phyloP scores from a whole-genome alignment of 2,113 vertebrate species.

The Brachyistius frenatus region DNA sequence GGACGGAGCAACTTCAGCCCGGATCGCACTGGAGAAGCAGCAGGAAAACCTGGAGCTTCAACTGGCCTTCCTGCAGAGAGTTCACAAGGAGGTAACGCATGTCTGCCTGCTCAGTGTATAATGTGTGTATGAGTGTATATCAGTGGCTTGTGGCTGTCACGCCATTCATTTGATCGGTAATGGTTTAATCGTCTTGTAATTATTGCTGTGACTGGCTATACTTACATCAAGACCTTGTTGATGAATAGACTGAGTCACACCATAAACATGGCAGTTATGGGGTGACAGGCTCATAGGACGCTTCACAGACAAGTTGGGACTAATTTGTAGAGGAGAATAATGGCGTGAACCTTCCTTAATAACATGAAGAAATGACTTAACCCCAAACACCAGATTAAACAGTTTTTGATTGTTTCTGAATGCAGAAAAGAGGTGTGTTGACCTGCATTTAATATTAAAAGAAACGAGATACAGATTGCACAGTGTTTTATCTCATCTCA shows the following conservation, averaged over 20 bases:
- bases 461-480: not conserved
- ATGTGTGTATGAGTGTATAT: not conserved
- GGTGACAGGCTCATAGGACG: slow-evolving; percentile 29
- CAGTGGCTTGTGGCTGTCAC: not conserved
- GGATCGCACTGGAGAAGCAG: slow-evolving; percentile 80
- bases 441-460: too few relatives aligned
- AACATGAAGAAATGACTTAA: too few relatives aligned
- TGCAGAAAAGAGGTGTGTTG: too few relatives aligned
- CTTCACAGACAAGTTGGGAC: not conserved
- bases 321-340: not conserved
- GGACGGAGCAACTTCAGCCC: slow-evolving; percentile 72
- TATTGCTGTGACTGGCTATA: slow-evolving; percentile 13
- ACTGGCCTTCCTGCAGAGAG: slow-evolving; percentile 81
- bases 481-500: not conserved
- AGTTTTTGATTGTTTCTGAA: too few relatives aligned
- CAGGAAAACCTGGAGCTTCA: slow-evolving; percentile 81
- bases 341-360: not conserved
- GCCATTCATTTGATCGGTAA: slow-evolving; percentile 24
- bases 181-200: slow-evolving; percentile 39
- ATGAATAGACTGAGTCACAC: slow-evolving; percentile 28
- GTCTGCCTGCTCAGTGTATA: not conserved
- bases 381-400: too few relatives aligned
- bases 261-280: slow-evolving; percentile 26
- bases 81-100: slow-evolving; percentile 83
- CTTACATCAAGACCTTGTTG: not conserved